phyloP scores from a whole-genome alignment of 2,113 vertebrate species.

The Raja brachyura region DNA sequence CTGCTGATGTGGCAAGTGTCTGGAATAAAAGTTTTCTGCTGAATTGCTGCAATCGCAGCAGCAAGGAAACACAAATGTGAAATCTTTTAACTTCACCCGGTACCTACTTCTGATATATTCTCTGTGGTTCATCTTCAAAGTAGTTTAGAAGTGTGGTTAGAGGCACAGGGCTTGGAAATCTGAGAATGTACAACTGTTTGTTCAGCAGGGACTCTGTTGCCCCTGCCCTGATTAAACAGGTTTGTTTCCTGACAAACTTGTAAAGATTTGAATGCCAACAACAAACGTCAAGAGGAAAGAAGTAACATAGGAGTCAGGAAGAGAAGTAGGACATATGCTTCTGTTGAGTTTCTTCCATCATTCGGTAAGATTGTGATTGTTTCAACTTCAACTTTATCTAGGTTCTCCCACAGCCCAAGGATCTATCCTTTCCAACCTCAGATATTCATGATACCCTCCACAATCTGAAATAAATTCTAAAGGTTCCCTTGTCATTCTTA shows the following conservation, averaged over 20 bases:
- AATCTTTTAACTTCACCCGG: background rate
- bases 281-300: background rate
- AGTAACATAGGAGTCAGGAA: too few species aligned
- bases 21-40: conserved; percentile 12
- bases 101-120: background rate
- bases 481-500: too few species aligned
- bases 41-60: background rate
- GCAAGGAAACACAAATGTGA: background rate
- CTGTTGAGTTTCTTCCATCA: too few species aligned
- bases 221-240: background rate
- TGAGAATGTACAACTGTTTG: background rate
- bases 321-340: too few species aligned
- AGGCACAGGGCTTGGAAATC: background rate
- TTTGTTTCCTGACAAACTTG: background rate
- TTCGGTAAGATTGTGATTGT: too few species aligned
- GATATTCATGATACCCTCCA: too few species aligned
- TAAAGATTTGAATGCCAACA: background rate
- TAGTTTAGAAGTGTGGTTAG: background rate
- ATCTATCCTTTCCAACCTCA: too few species aligned
- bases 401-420: too few species aligned
- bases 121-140: background rate
- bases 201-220: background rate
- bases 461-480: too few species aligned
- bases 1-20: background rate
- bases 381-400: too few species aligned